phyloP scores from a whole-genome alignment of 2,797 vertebrate species.

The Tinamus major region DNA sequence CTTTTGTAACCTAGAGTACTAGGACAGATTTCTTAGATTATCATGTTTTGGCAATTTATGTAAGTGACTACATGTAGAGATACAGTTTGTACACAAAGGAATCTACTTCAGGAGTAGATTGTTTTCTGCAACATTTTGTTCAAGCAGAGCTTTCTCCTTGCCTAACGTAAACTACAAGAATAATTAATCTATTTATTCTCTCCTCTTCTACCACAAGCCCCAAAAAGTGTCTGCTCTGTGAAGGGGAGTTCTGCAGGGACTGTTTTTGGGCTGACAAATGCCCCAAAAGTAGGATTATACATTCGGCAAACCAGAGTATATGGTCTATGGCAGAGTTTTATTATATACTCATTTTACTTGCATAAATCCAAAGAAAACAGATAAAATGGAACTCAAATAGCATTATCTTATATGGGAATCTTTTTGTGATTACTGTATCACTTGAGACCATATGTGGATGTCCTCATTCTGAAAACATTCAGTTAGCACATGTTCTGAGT shows the following conservation, averaged over 20 bases:
- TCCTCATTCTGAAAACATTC: background rate
- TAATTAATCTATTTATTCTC: background rate
- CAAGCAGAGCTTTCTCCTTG: background rate
- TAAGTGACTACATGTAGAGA: background rate
- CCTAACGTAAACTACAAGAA: background rate
- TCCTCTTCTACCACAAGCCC: background rate
- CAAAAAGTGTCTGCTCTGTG: fast-evolving
- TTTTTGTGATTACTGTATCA: background rate
- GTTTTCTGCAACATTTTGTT: background rate
- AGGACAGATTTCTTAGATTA: background rate
- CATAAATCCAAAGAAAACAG: background rate
- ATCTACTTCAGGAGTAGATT: background rate
- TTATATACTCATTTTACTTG: background rate
- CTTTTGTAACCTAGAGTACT: background rate
- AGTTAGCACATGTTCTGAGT: background rate
- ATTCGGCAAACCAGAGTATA: background rate
- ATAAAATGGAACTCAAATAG: background rate
- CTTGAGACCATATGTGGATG: background rate
- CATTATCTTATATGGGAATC: background rate
- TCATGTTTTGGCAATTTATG: background rate
- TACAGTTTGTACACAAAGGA: background rate
- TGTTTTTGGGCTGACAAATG: background rate
- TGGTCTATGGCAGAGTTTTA: background rate
- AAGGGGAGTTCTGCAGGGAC: background rate
- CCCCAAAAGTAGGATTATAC: background rate